Conservation (phyloP, 2,113 vertebrate genomes). For the Actinemys pallida region DNA sequence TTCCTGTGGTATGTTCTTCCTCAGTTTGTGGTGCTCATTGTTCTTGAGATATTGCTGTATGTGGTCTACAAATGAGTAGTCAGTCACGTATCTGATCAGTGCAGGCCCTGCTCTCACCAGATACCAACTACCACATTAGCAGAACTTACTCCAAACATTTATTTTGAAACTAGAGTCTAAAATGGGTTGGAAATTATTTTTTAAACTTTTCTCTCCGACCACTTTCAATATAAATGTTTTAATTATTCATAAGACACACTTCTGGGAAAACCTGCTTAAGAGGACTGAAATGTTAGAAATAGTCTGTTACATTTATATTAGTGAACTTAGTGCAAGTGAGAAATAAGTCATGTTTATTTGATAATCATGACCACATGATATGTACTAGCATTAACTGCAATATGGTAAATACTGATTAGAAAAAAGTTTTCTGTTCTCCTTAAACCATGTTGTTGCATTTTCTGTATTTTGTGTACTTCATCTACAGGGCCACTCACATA, state of each 20-base stretch:
- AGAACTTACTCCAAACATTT: no score
- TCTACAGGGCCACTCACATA: not conserved
- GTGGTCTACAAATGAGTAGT: no score
- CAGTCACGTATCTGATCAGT: no score
- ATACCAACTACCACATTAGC: no score
- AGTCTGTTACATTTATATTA: not conserved
- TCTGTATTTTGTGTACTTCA: fast-evolving
- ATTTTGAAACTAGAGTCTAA: no score
- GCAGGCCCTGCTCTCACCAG: no score
- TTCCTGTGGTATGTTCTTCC: no score
- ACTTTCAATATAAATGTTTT: not conserved
- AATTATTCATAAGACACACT: not conserved
- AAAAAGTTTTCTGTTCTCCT: not conserved
- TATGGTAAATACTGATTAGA: not conserved
- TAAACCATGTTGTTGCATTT: fast-evolving
- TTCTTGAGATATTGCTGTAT: no score
- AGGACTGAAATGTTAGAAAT: not conserved
- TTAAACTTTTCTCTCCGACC: not conserved
- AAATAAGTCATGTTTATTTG: not conserved
- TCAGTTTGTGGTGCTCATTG: no score
- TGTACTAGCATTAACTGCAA: not conserved
- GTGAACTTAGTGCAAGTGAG: not conserved
- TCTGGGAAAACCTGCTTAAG: not conserved
- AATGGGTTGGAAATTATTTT: no score
- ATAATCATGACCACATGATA: not conserved